Evolutionary conservation across 2,888 invertebrate species (phyloP).

Genomic region (Drosophila buzzatii): DNA sequence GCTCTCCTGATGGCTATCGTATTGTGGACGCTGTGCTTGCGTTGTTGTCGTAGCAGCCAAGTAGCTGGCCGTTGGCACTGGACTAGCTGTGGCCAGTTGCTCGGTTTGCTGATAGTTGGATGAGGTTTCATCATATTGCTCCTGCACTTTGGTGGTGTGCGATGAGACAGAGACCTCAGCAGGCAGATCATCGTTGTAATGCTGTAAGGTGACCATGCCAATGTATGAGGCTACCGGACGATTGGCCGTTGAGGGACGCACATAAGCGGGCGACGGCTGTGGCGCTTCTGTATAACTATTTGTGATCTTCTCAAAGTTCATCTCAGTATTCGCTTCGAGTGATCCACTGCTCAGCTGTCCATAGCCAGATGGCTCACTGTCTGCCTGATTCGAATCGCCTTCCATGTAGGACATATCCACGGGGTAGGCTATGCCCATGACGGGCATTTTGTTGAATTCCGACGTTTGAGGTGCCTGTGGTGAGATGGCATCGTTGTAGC

Average conservation of each 20-base stretch:
- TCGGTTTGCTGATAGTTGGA: conserved; percentile 49
- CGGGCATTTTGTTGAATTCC: conserved; percentile 84
- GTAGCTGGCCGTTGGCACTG: conserved; percentile 45
- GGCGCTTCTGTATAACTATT: conserved; percentile 57
- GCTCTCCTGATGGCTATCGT: conserved; percentile 30
- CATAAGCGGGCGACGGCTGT: conserved; percentile 47
- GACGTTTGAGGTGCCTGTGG: conserved; percentile 74
- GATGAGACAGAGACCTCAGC: conserved; percentile 81
- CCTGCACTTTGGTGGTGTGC: conserved; percentile 80
- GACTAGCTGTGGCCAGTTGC: conserved; percentile 38
- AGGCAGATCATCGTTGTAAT: conserved; percentile 70
- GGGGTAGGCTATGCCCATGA: conserved; percentile 83
- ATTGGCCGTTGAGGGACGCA: conserved; percentile 58
- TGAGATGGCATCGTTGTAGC: conserved; percentile 71
- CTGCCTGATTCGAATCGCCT: conserved; percentile 58
- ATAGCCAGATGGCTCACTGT: conserved; percentile 54
- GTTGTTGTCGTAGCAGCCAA: conserved; percentile 56
- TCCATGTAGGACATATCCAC: conserved; percentile 82
- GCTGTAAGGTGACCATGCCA: conserved; percentile 80
- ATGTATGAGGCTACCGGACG: conserved; percentile 74
- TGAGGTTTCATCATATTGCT: conserved; percentile 60
- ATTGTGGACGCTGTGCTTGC: conserved; percentile 55
- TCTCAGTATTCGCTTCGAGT: conserved; percentile 54
- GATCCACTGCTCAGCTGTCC: conserved; percentile 49
- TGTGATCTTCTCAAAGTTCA: conserved; percentile 61